A percentile compares a stretch with the other conserved stretches of the same genome.
These are phyloP conservation scores for Natrix natrix DNA, from an alignment of 2,797 vertebrate species.

Conservation along the genomic window DNA sequence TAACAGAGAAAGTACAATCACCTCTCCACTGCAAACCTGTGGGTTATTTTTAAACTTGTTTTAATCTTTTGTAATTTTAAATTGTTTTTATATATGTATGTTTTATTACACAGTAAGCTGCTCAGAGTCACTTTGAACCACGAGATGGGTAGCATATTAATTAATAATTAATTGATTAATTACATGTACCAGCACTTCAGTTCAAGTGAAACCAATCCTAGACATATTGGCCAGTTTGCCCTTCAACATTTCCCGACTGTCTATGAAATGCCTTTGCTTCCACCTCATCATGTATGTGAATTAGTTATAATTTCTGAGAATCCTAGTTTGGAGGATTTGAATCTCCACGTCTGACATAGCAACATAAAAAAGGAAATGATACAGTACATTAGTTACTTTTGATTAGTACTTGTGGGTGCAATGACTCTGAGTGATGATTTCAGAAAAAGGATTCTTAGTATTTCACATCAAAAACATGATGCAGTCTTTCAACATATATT, in stretches of 20 bases:
- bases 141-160: neutral
- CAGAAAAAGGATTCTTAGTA: neutral
- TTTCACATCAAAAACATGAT: neutral
- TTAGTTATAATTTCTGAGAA: neutral
- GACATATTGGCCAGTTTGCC: neutral
- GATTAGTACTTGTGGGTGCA: neutral
- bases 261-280: neutral
- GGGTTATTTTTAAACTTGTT: neutral
- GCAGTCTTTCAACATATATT: neutral
- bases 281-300: neutral
- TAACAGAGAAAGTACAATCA: neutral
- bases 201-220: neutral
- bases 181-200: neutral
- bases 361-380: neutral
- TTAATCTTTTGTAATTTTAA: neutral
- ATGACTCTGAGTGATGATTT: neutral
- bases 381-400: neutral
- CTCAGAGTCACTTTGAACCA: neutral
- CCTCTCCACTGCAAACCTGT: neutral
- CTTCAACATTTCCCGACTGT: neutral
- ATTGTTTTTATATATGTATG: neutral
- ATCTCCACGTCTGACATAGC: neutral
- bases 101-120: neutral
- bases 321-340: neutral
- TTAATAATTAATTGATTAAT: neutral